Percentiles rank a stretch among this genome's conserved stretches.
These are phyloP conservation scores for Pristionchus pacificus DNA, from an alignment of 1,140 invertebrate species.

Conservation along the genomic window DNA sequence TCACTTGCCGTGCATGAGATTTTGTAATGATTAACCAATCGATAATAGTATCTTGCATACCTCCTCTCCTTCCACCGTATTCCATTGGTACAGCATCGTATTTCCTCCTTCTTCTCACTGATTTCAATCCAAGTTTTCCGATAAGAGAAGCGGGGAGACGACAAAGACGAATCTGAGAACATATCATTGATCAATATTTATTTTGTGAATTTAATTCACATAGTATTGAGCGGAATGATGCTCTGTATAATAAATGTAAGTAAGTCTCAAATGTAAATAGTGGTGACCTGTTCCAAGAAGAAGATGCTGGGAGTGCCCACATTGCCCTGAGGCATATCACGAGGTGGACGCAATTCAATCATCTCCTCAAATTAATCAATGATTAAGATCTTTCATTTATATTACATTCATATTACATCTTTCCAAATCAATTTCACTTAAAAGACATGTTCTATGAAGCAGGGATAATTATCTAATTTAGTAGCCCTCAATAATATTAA, in stretches of 20 bases:
- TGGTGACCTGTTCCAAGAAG: slow-evolving; percentile 64
- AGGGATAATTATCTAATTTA: no score
- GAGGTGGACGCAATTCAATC: slow-evolving; percentile 61
- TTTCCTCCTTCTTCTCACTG: slow-evolving; percentile 55
- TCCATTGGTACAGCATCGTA: slow-evolving; percentile 63
- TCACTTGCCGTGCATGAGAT: not conserved
- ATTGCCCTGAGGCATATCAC: slow-evolving; percentile 64
- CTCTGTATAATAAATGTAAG: no score
- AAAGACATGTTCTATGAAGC: no score
- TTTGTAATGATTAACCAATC: not conserved
- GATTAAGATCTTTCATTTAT: no score
- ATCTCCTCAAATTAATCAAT: slow-evolving; percentile 56
- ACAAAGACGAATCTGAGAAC: slow-evolving; percentile 53
- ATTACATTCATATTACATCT: no score
- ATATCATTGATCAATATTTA: no score
- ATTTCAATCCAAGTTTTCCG: slow-evolving; percentile 61
- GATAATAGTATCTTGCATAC: no score
- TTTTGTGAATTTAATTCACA: no score
- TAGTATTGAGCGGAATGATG: no score
- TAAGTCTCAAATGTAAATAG: no score
- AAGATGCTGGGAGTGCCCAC: slow-evolving; percentile 64
- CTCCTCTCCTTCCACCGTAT: slow-evolving; percentile 53
- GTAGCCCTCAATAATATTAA: no score
- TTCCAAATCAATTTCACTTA: no score
- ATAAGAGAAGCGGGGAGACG: slow-evolving; percentile 63